A percentile compares a stretch with the other conserved stretches of the same genome.
Conservation (phyloP, 2,797 vertebrate species). For the Silurus lanzhouensis region DNA sequence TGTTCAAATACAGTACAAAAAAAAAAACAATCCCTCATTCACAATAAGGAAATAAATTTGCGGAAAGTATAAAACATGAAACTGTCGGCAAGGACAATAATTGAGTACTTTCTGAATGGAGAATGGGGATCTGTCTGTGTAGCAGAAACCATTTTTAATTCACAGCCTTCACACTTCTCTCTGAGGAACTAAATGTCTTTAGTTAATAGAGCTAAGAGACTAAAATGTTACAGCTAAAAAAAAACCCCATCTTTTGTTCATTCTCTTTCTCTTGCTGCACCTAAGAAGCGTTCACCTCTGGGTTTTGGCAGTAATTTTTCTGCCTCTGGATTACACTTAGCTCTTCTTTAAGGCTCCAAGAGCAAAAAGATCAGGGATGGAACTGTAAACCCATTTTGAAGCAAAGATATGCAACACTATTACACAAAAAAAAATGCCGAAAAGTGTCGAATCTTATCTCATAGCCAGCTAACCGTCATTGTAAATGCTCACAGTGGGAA, state of each 20-base stretch:
- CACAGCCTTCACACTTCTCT: background rate
- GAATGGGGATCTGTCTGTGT: background rate
- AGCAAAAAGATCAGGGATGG: background rate
- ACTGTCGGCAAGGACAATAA: too few species aligned
- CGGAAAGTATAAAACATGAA: constrained; percentile 12
- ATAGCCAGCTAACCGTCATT: background rate
- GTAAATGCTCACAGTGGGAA: background rate
- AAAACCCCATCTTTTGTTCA: background rate
- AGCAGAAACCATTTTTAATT: background rate
- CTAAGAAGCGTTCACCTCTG: background rate
- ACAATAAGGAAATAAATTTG: constrained; percentile 1
- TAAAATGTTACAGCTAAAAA: background rate
- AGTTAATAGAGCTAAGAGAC: background rate
- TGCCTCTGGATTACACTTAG: constrained; percentile 9
- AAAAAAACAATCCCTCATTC: constrained; percentile 21
- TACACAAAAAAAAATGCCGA: background rate
- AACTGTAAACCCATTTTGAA: background rate
- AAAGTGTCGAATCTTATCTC: background rate
- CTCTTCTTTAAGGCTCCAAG: background rate
- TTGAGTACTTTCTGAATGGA: background rate
- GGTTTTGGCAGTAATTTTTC: constrained; percentile 9
- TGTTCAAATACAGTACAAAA: background rate
- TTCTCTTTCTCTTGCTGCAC: constrained; percentile 4
- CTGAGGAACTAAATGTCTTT: background rate
- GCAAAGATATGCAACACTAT: background rate